Evolutionary conservation across 2,888 invertebrate genomes (phyloP), one percentile per base, ranked within the genome.

Genomic region (Epinotia demarniana): DNA sequence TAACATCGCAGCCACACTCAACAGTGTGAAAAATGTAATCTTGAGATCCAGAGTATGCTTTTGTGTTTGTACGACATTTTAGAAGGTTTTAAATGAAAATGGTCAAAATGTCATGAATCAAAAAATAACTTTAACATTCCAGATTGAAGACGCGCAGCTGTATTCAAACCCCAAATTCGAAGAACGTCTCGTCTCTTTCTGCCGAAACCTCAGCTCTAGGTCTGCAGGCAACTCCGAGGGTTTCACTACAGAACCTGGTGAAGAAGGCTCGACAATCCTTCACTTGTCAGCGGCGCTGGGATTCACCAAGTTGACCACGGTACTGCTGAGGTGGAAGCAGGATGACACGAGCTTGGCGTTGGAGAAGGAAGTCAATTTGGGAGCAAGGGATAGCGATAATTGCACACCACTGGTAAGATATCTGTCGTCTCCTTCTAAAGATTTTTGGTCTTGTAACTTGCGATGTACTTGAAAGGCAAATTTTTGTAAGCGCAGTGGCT

Each of bases 201-300:
- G 98, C 87, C 97, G 97, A 86, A 95, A 95, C 72, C 93, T 98
- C 87, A 97, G 96, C 80, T 78, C 94, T 94, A 82, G 89, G 3
- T 90, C 92, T 0, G 79, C 87, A 27, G 91, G 92, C 0, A 87
- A 83, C 86, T 95, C 84, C 94, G 97, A 97, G 84, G 95, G 91
- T 84, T 92, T 92, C 66, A 90, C 92, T 16, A 91, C 92, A 0
- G 93, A 92, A 61, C 92, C 92, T 16, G 91, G 90, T 2, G 94
- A 94, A 79, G 93, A 93, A 43, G 86, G 87, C 2, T 93, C 98
- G 90, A 98, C 98, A 0, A 94, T 98, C 63, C 94, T 99, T 11
- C 99, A 99, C 88, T 93, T 99, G 82, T 97, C 98, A 49, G 98
- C 99, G 11, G 97, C 97, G 16, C 94, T 99, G 69, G 99, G 99